A percentile compares a stretch with the other conserved stretches of the same genome.
Conservation (phyloP, 2,797 vertebrate genomes). For the Sebastes hubbsi region DNA sequence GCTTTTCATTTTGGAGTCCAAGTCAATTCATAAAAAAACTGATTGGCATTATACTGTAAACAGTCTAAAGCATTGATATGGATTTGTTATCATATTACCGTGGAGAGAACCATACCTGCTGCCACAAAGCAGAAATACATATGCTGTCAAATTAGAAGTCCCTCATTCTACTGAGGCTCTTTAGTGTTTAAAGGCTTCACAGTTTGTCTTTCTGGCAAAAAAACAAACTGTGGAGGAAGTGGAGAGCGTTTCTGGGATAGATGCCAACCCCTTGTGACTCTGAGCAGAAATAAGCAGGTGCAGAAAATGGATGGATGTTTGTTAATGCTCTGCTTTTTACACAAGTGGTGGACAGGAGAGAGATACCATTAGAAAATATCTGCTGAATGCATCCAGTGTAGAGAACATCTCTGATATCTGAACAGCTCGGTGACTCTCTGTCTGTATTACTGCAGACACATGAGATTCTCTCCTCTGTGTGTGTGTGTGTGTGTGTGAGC, state of each 20-base stretch:
- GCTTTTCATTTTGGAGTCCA: neutral
- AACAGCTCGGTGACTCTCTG: too few relatives aligned
- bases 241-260: conserved; percentile 14
- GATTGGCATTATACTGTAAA: neutral
- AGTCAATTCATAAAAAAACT: neutral
- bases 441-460: too few relatives aligned
- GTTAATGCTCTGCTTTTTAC: too few relatives aligned
- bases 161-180: neutral
- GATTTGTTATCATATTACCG: neutral
- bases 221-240: conserved; percentile 8
- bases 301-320: neutral
- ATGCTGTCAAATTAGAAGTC: too few relatives aligned
- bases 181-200: neutral
- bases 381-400: too few relatives aligned
- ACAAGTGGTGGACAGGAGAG: too few relatives aligned
- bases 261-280: conserved; percentile 16
- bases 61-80: neutral
- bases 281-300: neutral
- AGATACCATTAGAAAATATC: too few relatives aligned
- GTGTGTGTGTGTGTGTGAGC: too few relatives aligned
- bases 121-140: neutral
- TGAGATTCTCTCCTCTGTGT: too few relatives aligned
- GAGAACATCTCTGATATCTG: too few relatives aligned
- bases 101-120: neutral
- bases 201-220: neutral